phyloP scores from a whole-genome alignment of 2,113 vertebrate genomes.

The Calypte anna region DNA sequence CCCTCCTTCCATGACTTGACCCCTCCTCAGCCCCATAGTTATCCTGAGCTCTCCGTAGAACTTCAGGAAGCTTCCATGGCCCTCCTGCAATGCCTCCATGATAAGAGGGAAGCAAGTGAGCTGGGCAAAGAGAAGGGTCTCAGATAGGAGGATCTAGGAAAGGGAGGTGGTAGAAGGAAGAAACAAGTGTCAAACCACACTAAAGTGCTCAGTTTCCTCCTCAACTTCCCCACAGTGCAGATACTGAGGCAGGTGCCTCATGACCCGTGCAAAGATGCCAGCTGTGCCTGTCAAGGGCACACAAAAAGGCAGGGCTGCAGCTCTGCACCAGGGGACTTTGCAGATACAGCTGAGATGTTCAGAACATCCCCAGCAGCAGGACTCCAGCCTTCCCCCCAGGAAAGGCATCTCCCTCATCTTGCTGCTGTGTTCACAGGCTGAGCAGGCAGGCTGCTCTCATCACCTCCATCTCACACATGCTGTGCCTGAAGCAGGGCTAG shows the following conservation, averaged over 20 bases:
- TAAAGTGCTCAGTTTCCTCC: background rate
- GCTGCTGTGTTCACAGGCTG: background rate
- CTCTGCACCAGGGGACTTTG: background rate
- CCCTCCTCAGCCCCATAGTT: fast-evolving
- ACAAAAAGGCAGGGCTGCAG: background rate
- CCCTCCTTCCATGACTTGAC: background rate
- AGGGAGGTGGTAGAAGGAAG: background rate
- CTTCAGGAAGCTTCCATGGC: background rate
- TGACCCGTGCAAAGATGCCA: background rate
- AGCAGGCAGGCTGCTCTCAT: background rate
- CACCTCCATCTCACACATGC: background rate
- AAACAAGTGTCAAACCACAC: background rate
- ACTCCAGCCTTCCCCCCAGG: background rate
- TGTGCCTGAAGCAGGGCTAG: background rate
- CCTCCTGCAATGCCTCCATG: background rate
- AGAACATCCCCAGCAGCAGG: background rate
- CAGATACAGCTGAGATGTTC: background rate
- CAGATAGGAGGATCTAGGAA: background rate
- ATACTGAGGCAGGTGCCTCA: background rate
- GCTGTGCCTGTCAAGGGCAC: background rate
- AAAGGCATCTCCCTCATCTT: background rate
- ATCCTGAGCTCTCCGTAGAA: background rate
- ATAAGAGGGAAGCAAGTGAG: background rate
- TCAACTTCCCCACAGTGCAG: background rate
- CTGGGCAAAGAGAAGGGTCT: background rate